Conservation (phyloP, 1,140 invertebrate genomes). For the Diuraphis noxia region DNA sequence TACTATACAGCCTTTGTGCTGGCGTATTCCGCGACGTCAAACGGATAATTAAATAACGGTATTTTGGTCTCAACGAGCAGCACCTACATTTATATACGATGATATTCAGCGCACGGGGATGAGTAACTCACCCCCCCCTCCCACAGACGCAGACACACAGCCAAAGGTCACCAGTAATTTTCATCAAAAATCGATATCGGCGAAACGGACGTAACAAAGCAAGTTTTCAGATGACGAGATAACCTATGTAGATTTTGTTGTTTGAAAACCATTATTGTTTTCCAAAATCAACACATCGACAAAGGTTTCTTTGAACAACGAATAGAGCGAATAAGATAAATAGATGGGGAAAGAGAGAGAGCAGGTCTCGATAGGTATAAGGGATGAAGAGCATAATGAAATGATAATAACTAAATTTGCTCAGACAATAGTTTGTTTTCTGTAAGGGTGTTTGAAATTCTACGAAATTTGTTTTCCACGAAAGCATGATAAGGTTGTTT, state of each 20-base stretch:
- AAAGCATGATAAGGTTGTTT: neutral
- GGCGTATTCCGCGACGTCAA: neutral
- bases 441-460: neutral
- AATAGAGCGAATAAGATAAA: neutral
- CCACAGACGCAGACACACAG: neutral
- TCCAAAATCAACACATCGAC: neutral
- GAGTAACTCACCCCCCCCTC: neutral
- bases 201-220: neutral
- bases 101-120: neutral
- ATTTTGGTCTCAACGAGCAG: neutral
- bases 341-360: neutral
- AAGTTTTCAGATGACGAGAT: neutral
- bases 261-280: neutral
- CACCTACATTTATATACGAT: neutral
- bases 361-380: neutral
- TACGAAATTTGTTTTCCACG: neutral
- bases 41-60: conserved; percentile 4
- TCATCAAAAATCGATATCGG: neutral
- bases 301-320: neutral
- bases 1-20: neutral
- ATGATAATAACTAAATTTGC: neutral
- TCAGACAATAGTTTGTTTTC: neutral
- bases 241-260: neutral
- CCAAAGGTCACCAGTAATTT: neutral
- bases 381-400: neutral